Evolutionary conservation across 2,797 vertebrate species (phyloP).

Genomic region (Nothura maculosa): DNA sequence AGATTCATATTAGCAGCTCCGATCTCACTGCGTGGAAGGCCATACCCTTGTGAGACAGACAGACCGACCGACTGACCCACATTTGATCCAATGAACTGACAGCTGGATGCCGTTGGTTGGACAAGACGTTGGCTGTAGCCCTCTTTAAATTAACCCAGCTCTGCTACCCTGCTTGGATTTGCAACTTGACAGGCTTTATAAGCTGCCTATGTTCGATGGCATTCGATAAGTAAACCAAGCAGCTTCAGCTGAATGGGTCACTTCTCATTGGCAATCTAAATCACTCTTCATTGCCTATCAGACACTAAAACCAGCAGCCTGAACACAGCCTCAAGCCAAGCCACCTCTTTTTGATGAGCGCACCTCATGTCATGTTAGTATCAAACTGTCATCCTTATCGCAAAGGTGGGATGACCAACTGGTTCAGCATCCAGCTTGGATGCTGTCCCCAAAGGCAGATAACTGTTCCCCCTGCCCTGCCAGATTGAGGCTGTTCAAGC

Average conservation of each 20-base stretch:
- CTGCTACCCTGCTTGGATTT: neutral
- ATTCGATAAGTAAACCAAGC: neutral
- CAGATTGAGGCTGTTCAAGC: neutral
- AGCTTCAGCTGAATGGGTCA: neutral
- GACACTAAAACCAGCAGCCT: neutral
- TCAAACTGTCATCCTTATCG: accelerated
- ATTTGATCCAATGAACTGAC: accelerated
- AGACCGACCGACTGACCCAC: neutral
- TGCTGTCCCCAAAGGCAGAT: neutral
- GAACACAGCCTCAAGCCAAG: neutral
- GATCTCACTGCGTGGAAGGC: neutral
- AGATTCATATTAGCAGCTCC: neutral
- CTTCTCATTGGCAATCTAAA: neutral
- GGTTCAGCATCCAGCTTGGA: neutral
- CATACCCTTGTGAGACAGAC: neutral
- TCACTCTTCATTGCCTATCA: accelerated
- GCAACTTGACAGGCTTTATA: neutral
- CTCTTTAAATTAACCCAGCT: accelerated
- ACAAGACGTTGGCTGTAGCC: neutral
- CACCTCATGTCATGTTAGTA: neutral
- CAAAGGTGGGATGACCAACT: neutral
- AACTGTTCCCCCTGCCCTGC: neutral
- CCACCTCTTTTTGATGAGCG: neutral
- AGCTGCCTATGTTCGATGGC: neutral
- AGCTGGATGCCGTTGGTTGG: accelerated